Conservation (phyloP, 2,888 invertebrate genomes). For the Meandrusa payeni region DNA sequence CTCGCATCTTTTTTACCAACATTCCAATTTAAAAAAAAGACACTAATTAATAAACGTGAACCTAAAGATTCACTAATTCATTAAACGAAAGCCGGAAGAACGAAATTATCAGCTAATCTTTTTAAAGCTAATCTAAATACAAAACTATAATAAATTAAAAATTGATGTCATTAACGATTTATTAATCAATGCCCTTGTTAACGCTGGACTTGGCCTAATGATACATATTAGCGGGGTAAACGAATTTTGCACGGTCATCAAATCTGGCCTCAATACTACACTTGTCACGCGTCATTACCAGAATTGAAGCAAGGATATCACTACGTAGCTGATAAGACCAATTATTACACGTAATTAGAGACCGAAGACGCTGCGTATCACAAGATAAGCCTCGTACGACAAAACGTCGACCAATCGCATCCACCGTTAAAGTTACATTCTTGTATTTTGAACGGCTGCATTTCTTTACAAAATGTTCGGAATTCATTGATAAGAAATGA, state of each 20-base stretch:
- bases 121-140: too few species aligned
- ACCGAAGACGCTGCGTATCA: slow-evolving; percentile 3
- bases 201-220: slow-evolving; percentile 19
- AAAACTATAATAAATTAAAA: too few species aligned
- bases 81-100: too few species aligned
- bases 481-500: slow-evolving; percentile 12
- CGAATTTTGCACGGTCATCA: neutral
- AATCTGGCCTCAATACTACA: slow-evolving; percentile 10
- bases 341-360: slow-evolving; percentile 13
- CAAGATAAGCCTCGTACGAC: slow-evolving; percentile 29
- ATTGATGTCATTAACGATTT: too few species aligned
- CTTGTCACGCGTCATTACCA: slow-evolving; percentile 12
- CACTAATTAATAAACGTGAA: too few species aligned
- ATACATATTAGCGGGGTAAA: slow-evolving; percentile 3
- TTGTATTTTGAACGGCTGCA: neutral
- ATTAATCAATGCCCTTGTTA: slow-evolving; percentile 3
- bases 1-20: too few species aligned
- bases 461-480: slow-evolving; percentile 3
- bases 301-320: slow-evolving; percentile 9
- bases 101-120: too few species aligned
- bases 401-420: slow-evolving; percentile 26
- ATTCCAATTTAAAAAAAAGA: too few species aligned
- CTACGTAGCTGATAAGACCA: slow-evolving; percentile 13
- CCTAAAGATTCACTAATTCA: too few species aligned
- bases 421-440: slow-evolving; percentile 6